phyloP scores from a whole-genome alignment of 2,797 vertebrate species.

The Melanotaenia pygmaea region DNA sequence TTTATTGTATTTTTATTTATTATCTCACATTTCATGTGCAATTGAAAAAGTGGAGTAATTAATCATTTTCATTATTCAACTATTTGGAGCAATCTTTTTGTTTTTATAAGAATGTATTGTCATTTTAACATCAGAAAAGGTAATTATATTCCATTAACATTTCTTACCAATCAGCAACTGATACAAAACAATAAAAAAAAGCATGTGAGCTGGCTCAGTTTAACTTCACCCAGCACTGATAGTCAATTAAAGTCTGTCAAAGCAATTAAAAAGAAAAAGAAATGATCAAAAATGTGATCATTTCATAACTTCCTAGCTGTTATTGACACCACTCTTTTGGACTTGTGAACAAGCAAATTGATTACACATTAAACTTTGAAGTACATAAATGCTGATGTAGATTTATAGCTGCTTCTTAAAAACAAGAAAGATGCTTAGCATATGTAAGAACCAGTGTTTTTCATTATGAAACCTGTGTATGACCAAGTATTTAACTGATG shows the following conservation, averaged over 20 bases:
- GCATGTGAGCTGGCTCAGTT: background rate
- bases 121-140: background rate
- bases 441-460: conserved; percentile 9
- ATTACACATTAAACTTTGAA: background rate
- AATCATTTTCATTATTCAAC: background rate
- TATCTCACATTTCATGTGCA: background rate
- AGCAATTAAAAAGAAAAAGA: background rate
- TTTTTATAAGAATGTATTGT: background rate
- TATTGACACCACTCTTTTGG: background rate
- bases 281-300: background rate
- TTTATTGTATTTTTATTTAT: background rate
- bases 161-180: background rate
- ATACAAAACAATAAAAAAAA: background rate
- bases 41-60: background rate
- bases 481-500: background rate
- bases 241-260: background rate
- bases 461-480: conserved; percentile 3
- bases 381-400: background rate
- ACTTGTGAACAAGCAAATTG: background rate
- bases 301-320: background rate
- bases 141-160: background rate
- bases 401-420: background rate
- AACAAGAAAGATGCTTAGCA: conserved; percentile 2
- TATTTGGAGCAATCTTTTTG: background rate
- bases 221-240: background rate